These are phyloP conservation scores for Diaperis boleti DNA, from an alignment of 2,888 invertebrate species.

Conservation along the genomic window DNA sequence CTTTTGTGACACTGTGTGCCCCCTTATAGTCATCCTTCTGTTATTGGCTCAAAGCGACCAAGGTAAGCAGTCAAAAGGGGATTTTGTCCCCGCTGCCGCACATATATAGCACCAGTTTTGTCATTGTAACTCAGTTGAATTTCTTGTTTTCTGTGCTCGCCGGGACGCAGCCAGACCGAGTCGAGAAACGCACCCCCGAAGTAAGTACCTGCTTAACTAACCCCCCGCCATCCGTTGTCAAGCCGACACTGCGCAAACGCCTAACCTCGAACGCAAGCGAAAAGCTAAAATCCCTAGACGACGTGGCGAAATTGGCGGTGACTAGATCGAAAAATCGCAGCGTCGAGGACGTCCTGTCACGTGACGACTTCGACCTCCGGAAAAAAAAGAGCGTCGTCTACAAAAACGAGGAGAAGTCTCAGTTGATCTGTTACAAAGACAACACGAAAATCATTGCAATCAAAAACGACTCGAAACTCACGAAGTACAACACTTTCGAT, in stretches of 20 bases:
- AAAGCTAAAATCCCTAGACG: constrained; percentile 40
- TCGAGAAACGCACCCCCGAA: constrained; percentile 62
- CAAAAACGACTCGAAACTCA: constrained; percentile 60
- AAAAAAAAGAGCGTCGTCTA: constrained; percentile 55
- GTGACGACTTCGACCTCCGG: constrained; percentile 54
- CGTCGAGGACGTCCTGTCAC: constrained; percentile 57
- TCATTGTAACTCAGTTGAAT: constrained; percentile 44
- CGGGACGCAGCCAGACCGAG: constrained; percentile 64
- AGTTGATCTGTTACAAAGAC: constrained; percentile 63
- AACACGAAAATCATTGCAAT: constrained; percentile 60
- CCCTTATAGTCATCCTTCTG: no score
- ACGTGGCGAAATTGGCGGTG: no score
- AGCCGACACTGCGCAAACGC: constrained; percentile 54
- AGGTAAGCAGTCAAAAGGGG: no score
- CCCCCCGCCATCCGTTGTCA: constrained; percentile 52
- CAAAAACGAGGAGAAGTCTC: constrained; percentile 63
- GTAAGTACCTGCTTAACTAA: constrained; percentile 64
- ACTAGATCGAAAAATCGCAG: constrained; percentile 52
- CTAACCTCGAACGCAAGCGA: constrained; percentile 43
- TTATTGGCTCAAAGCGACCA: constrained; percentile 3
- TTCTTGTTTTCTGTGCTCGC: constrained; percentile 35
- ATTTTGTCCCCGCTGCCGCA: no score
- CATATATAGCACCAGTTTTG: no score
- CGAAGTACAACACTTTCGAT: constrained; percentile 65
- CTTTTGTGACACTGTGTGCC: no score